Percentiles rank a stretch among this genome's conserved stretches.
phyloP scores from a whole-genome alignment of 2,113 vertebrate species.

The Calcarius ornatus region DNA sequence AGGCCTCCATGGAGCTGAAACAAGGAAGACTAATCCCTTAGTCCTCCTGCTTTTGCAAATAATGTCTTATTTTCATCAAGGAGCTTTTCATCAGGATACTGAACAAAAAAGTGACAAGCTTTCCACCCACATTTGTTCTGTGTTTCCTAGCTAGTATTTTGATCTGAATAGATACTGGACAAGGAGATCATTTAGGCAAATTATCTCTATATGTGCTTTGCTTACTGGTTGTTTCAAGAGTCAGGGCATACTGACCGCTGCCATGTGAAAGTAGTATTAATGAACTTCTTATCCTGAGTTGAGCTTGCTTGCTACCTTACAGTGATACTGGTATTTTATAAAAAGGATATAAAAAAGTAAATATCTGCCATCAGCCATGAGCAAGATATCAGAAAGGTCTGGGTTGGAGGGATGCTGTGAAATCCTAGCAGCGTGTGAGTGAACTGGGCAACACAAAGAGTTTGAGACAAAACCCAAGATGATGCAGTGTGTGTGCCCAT shows the following conservation, averaged over 20 bases:
- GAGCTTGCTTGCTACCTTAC: neutral
- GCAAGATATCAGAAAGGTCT: neutral
- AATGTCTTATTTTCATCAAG: neutral
- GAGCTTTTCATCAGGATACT: neutral
- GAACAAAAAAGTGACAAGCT: fast-evolving
- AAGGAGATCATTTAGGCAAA: neutral
- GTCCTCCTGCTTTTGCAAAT: neutral
- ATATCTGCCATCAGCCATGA: neutral
- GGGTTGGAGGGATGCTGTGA: neutral
- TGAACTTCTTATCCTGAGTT: neutral
- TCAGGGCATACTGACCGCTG: neutral
- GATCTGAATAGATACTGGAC: neutral
- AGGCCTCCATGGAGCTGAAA: neutral
- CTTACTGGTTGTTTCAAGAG: neutral
- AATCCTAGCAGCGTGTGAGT: neutral
- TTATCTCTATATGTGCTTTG: neutral
- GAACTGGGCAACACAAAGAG: neutral
- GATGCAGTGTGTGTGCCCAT: neutral
- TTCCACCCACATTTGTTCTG: neutral
- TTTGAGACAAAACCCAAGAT: neutral
- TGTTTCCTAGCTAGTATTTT: neutral
- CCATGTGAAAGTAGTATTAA: neutral
- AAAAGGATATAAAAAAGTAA: neutral
- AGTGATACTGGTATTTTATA: neutral
- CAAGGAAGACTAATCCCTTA: neutral